These are phyloP conservation scores for Amphiprion ocellaris DNA, from an alignment of 2,113 vertebrate species.

Conservation along the genomic window DNA sequence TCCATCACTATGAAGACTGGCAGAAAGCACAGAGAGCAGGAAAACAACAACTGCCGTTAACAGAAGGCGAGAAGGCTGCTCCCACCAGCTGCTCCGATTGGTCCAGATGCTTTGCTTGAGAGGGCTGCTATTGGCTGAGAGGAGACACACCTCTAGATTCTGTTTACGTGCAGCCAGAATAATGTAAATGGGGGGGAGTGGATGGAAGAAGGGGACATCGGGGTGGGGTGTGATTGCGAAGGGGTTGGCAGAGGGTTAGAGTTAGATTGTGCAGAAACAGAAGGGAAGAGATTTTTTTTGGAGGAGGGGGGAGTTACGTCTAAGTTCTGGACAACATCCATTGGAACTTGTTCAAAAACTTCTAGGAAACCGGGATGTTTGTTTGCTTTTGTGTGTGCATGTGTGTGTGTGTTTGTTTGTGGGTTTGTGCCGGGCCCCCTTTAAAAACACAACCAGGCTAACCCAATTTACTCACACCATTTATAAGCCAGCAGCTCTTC, in stretches of 20 bases:
- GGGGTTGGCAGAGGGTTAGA: slow-evolving; percentile 16
- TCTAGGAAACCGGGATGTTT: slow-evolving; percentile 84
- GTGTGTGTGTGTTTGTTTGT: slow-evolving; percentile 23
- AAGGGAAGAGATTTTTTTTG: slow-evolving; percentile 49
- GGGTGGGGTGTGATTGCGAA: slow-evolving; percentile 41
- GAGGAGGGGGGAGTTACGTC: slow-evolving; percentile 39
- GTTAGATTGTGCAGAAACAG: slow-evolving; percentile 44
- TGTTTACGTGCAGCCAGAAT: slow-evolving; percentile 82
- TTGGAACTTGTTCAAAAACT: slow-evolving; percentile 77
- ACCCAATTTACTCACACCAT: slow-evolving; percentile 59
- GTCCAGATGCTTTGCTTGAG: slow-evolving; percentile 44
- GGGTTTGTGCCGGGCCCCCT: slow-evolving; percentile 20
- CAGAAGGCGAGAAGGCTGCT: slow-evolving; percentile 62
- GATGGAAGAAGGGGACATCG: slow-evolving; percentile 41
- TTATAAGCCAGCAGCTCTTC: slow-evolving; percentile 35
- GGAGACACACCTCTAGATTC: slow-evolving; percentile 88
- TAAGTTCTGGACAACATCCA: slow-evolving; percentile 50
- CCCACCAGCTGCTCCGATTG: slow-evolving; percentile 56
- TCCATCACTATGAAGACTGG: slow-evolving; percentile 77
- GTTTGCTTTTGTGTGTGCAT: slow-evolving; percentile 66
- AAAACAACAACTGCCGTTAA: slow-evolving; percentile 85
- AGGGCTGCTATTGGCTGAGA: slow-evolving; percentile 82
- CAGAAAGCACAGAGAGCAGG: slow-evolving; percentile 65
- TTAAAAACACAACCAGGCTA: slow-evolving; percentile 58
- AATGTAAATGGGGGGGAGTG: slow-evolving; percentile 16